These are phyloP conservation scores for Alcis repandata DNA, from an alignment of 2,888 invertebrate genomes.

Conservation along the genomic window DNA sequence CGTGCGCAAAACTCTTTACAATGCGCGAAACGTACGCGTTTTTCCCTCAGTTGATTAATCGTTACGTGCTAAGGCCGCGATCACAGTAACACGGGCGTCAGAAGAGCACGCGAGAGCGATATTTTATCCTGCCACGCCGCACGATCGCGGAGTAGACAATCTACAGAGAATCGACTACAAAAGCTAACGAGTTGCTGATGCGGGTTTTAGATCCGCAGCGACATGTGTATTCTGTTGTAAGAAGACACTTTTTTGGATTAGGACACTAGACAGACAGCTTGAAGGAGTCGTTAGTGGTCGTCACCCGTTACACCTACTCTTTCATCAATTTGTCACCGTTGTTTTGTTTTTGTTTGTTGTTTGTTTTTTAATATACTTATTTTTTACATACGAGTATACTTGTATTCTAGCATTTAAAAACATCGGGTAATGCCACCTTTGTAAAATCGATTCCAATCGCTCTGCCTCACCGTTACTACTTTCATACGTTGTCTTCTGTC, in stretches of 20 bases:
- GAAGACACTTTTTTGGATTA: no score
- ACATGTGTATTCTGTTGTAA: neutral
- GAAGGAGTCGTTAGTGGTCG: no score
- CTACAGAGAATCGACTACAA: neutral
- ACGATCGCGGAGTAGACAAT: neutral
- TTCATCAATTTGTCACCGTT: no score
- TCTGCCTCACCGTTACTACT: no score
- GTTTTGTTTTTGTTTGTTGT: no score
- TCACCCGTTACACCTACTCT: no score
- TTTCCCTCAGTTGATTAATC: constrained; percentile 33
- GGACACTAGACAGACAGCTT: no score
- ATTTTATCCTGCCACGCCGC: constrained; percentile 38
- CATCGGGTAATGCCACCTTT: neutral
- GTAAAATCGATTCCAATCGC: neutral
- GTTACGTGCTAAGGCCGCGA: constrained; percentile 33
- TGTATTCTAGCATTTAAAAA: no score
- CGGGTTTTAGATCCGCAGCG: neutral
- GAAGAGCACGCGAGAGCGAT: constrained; percentile 45
- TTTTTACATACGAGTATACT: no score
- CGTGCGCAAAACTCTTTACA: constrained; percentile 27
- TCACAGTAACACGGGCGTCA: constrained; percentile 32
- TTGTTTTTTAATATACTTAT: no score
- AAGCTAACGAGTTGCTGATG: no score
- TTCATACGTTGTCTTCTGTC: neutral
- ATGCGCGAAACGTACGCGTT: constrained; percentile 30